These are phyloP conservation scores for Drepana arcuata DNA, from an alignment of 1,140 invertebrate species.

Conservation along the genomic window DNA sequence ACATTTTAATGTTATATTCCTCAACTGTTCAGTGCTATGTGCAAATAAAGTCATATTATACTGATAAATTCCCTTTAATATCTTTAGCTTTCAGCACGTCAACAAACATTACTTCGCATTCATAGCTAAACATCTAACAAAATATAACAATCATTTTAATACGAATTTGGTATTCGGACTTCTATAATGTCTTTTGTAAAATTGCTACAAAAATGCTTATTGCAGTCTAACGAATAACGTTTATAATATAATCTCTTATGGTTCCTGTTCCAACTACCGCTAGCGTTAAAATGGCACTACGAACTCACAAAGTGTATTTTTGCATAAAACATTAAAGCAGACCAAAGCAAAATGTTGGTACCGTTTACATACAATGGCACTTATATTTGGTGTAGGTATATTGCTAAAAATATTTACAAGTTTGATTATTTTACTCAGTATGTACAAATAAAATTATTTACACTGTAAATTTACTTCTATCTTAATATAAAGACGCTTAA, in stretches of 20 bases:
- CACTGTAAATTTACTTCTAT: slow-evolving; percentile 26
- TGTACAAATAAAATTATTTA: slow-evolving; percentile 35
- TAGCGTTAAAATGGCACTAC: slow-evolving; percentile 43
- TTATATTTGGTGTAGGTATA: slow-evolving; percentile 46
- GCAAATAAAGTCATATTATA: slow-evolving; percentile 46
- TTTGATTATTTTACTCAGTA: slow-evolving; percentile 16
- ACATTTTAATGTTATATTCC: slow-evolving; percentile 45
- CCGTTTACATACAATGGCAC: slow-evolving; percentile 32
- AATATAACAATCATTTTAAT: slow-evolving; percentile 36
- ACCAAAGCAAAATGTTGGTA: slow-evolving; percentile 37
- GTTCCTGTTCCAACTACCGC: too few relatives aligned
- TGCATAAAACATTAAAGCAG: slow-evolving; percentile 35
- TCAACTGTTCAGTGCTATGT: slow-evolving; percentile 44
- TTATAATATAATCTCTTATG: too few relatives aligned
- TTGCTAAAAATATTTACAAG: slow-evolving; percentile 40
- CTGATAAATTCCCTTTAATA: slow-evolving; percentile 39
- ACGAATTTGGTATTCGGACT: slow-evolving; percentile 55
- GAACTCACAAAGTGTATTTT: slow-evolving; percentile 39
- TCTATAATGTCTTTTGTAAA: slow-evolving; percentile 54
- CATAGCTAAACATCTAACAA: slow-evolving; percentile 52
- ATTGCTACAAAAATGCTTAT: slow-evolving; percentile 39
- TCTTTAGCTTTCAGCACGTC: slow-evolving; percentile 31
- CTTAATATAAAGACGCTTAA: slow-evolving; percentile 35
- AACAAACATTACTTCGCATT: slow-evolving; percentile 35
- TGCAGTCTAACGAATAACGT: slow-evolving; percentile 52